phyloP scores from a whole-genome alignment of 2,797 vertebrate species.

The Aplochiton taeniatus region DNA sequence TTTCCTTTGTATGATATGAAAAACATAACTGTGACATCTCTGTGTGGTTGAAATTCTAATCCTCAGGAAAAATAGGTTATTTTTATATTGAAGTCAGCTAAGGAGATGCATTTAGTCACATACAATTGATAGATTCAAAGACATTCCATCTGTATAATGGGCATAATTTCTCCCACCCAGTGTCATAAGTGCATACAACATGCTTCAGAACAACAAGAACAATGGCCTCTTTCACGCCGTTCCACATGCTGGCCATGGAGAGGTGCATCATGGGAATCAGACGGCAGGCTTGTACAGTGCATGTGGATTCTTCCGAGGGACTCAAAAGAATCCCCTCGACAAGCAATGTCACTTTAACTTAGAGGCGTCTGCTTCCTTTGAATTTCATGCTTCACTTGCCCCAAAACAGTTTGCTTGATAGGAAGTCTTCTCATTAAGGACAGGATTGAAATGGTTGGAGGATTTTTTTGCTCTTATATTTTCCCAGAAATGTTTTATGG shows the following conservation, averaged over 20 bases:
- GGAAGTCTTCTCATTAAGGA: neutral
- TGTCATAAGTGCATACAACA: slow-evolving; percentile 76
- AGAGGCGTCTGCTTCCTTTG: slow-evolving; percentile 44
- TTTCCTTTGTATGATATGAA: neutral
- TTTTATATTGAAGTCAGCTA: slow-evolving; percentile 18
- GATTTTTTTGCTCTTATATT: neutral
- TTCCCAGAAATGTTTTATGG: neutral
- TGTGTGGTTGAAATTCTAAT: neutral
- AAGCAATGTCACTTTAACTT: slow-evolving; percentile 49
- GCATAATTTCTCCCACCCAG: slow-evolving; percentile 74
- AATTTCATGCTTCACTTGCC: slow-evolving; percentile 36
- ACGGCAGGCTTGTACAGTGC: slow-evolving; percentile 54
- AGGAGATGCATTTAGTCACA: slow-evolving; percentile 36
- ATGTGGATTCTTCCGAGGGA: slow-evolving; percentile 46
- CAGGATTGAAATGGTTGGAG: neutral
- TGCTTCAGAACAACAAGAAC: slow-evolving; percentile 76
- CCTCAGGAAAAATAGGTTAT: neutral
- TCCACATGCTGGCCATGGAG: slow-evolving; percentile 54
- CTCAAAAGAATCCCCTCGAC: slow-evolving; percentile 54
- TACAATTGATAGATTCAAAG: slow-evolving; percentile 65
- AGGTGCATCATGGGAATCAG: slow-evolving; percentile 73
- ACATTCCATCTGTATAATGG: slow-evolving; percentile 73
- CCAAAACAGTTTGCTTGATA: slow-evolving; percentile 8
- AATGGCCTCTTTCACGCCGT: slow-evolving; percentile 88
- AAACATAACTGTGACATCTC: slow-evolving; percentile 14